phyloP scores from a whole-genome alignment of 2,797 vertebrate genomes.

The Clarias platycephalus region DNA sequence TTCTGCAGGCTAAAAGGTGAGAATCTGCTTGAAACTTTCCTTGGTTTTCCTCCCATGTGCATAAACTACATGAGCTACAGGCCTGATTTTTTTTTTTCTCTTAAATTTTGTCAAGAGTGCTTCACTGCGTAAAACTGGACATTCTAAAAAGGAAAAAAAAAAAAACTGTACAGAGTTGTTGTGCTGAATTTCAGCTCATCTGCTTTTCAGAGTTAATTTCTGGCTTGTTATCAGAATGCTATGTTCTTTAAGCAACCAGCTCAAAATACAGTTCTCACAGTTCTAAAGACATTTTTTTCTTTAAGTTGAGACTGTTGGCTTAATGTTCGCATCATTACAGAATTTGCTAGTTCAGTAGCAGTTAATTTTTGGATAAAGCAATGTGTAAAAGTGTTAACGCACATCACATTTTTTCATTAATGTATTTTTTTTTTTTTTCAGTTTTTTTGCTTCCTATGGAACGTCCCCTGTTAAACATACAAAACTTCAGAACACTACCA shows the following conservation, averaged over 20 bases:
- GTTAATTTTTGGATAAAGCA: conserved; percentile 34
- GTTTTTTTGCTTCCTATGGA: not conserved
- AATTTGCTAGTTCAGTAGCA: conserved; percentile 23
- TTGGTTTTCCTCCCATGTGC: conserved; percentile 41
- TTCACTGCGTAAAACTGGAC: conserved; percentile 21
- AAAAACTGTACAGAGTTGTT: conserved; percentile 16
- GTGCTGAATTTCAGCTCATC: conserved; percentile 17
- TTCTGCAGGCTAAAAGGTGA: conserved; percentile 41
- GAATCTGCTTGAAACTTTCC: conserved; percentile 37
- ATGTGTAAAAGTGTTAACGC: conserved; percentile 51
- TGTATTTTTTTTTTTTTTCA: not conserved
- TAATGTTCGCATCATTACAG: conserved; percentile 30
- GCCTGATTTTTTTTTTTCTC: not conserved
- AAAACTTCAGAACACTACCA: conserved; percentile 30
- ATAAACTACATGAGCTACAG: conserved; percentile 50
- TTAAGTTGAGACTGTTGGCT: conserved; percentile 60
- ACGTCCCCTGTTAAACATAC: conserved; percentile 23
- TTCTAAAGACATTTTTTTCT: conserved; percentile 44
- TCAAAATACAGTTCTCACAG: conserved; percentile 12
- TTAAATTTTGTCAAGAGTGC: conserved; percentile 40
- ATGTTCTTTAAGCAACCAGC: conserved; percentile 63
- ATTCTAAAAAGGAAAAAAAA: not conserved
- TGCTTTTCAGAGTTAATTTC: conserved; percentile 40
- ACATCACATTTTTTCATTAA: conserved; percentile 50
- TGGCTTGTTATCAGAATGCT: conserved; percentile 64